Evolutionary conservation across 2,113 vertebrate species (phyloP), one percentile per base, ranked within the genome.

Genomic region (Xiphias gladius): DNA sequence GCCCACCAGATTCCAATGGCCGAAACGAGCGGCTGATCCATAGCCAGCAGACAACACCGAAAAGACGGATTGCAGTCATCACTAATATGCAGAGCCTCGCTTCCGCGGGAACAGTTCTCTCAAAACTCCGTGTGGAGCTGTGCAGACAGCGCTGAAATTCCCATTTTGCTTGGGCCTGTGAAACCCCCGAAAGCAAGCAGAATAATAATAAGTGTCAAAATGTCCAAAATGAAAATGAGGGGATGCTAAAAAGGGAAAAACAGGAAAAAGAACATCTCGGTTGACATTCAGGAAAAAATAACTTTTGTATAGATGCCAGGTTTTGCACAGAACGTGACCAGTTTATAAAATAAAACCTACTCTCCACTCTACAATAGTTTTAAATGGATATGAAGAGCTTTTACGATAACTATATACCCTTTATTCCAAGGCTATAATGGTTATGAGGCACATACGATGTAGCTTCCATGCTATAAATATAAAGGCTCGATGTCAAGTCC

Each of bases 1-100:
- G 50, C 82, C 87, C 84, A 84, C 77, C 69, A 41, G 55, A 74
- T 73, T 63, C 77, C 65, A 76, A 35, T 52, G 24, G 80, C 77
- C 24, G 26, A 54, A 58, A 74, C 54, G 14, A 89, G 85, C 68
- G 50, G 74, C 71, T 65, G 82, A 86, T 89, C 82, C 57, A 79
- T 22, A 76, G 83, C 89, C 32, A 35, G 67, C 14, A 32, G 75
- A 72, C 70, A 30, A 63, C 68, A 48, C 26, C 17, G 50, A 82
- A 57, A 55, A 79, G 82, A 55, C 80, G 68, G 80, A 88, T 80
- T 71, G 78, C 61, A 54, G 57, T 55, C 58, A 57, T 46, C 52
- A 6, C 76, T 37, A 24, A 22, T 57, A 41, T 13, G 50, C 64
- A 28, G 30, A 50, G 74, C 41, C 43, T 70, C 13, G 1, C 19